Evolutionary conservation across 2,888 invertebrate species (phyloP), one percentile per base, ranked within the genome.

Genomic region (Brachyopa scutellaris): DNA sequence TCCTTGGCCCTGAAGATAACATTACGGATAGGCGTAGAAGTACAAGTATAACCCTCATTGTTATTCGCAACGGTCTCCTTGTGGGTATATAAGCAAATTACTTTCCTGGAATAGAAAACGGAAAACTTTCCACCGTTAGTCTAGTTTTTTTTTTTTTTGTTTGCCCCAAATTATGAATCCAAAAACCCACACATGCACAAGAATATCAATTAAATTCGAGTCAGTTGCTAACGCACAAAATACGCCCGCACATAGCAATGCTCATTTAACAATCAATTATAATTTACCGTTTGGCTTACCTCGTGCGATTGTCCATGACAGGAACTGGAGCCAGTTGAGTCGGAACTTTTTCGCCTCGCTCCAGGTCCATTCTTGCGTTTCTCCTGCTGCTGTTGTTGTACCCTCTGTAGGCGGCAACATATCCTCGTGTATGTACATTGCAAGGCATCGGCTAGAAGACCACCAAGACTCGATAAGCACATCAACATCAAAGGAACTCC

Each of bases 401-500:
- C 66, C 45, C 45, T 64, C 7, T 61, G 77, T 51, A 88, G 73
- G 72, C 88, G 89, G 83, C 89, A 89, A 76, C 90, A 89, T 40
- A 89, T 74, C 17, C 87, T 87, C 33, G 88, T 87, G 80, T 90
- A 91, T 73, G 95, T 93, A 87, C 94, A 92, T 85, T 94, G 93
- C 76, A 96, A 94, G 8, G 94, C 93, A 53, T 94, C 93, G 6
- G 97, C 97, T 87, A 97, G 92, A 19, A 96, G 92, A 6, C 95
- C 94, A 5, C 97, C 97, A 59, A 97, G 92, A 84, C 96, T 96
- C 9, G 97, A 96, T 86, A 97, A 91, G 88, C 97, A 96, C 62
- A 97, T 94, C 85, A 97, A 91, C 92, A 97, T 96, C 69, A 97
- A 90, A 3, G 97, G 97, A 55, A 97, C 97, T 9, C 97, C 97